Percentiles rank a stretch among this genome's conserved stretches.
Evolutionary conservation across 2,888 invertebrate species (phyloP).

Genomic region (Spodoptera exigua): DNA sequence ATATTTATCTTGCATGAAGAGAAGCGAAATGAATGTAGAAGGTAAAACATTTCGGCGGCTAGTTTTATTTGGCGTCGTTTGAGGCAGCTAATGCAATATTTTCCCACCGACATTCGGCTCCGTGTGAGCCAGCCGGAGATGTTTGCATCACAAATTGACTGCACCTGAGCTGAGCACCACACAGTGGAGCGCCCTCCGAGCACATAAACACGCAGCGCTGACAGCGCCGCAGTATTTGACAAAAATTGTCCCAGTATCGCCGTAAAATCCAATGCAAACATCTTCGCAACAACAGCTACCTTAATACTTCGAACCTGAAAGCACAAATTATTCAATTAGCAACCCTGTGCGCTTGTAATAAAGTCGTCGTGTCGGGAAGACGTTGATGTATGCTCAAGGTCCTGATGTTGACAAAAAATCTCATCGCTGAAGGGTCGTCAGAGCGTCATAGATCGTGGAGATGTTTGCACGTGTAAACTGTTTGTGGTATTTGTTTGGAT

Average conservation of each 20-base stretch:
- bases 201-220: constrained; percentile 52
- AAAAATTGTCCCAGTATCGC: constrained; percentile 69
- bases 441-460: constrained; percentile 63
- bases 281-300: constrained; percentile 57
- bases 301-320: constrained; percentile 21
- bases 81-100: constrained; percentile 30
- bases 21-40: neutral
- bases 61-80: constrained; percentile 20
- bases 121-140: constrained; percentile 11
- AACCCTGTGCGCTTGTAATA: constrained; percentile 39
- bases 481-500: constrained; percentile 69
- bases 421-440: constrained; percentile 65
- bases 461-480: constrained; percentile 73
- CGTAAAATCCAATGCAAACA: constrained; percentile 73
- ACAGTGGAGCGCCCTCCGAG: constrained; percentile 40
- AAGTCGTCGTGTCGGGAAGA: constrained; percentile 7
- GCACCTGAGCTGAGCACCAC: constrained; percentile 33
- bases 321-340: constrained; percentile 23
- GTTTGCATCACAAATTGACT: constrained; percentile 57
- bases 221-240: constrained; percentile 63
- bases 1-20: neutral
- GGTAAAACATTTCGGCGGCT: neutral
- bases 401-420: constrained; percentile 63
- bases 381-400: constrained; percentile 20
- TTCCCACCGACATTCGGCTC: constrained; percentile 7